Base-by-base conservation (phyloP, 1,140 invertebrate species). In the Heliconius congener region DNA sequence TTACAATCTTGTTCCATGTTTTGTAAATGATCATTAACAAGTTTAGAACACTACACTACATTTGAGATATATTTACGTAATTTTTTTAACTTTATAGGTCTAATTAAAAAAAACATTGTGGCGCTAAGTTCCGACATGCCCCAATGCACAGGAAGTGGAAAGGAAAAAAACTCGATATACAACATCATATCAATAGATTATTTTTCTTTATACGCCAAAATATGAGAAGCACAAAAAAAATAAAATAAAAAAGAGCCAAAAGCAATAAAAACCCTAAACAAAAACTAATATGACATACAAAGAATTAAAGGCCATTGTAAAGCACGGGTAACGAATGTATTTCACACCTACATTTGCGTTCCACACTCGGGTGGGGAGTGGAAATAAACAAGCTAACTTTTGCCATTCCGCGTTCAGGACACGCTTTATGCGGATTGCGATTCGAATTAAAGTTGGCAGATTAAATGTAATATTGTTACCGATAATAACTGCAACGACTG, bases 321-420 rank as follows among this genome's bases (percentile, higher is more conserved):
- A 46, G 75, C 75, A 76, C 57, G 71, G 75, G 57, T 66, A 66
- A 76, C 71, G 82, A 76, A 72, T 84, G 85, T 81, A 85, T 86
- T 88, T 87, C 86, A 85, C 88, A 91, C 88, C 88, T 86, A 83
- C 85, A 84, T 87, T 85, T 83, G 83, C 85, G 84, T 89, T 84
- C 85, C 84, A 79, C 84, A 86, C 85, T 85, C 60, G 60, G 55
- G 55, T 87, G 83, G 80, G 84, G 86, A 90, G 88, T 87, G 86
- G 85, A 86, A 87, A 91, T 88, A 92, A 92, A 92, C 90, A 91
- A 87, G 88, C 82, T 85, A 92, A 92, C 90, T 92, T 92, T 87
- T 84, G 81, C 88, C 87, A 91, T 92, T 89, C 81, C 85, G 81
- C 84, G 87, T 85, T 87, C 85, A 74, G 79, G 84, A 88, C 80